Base-by-base conservation (phyloP, 2,113 vertebrate genomes). In the Stegastes partitus region DNA sequence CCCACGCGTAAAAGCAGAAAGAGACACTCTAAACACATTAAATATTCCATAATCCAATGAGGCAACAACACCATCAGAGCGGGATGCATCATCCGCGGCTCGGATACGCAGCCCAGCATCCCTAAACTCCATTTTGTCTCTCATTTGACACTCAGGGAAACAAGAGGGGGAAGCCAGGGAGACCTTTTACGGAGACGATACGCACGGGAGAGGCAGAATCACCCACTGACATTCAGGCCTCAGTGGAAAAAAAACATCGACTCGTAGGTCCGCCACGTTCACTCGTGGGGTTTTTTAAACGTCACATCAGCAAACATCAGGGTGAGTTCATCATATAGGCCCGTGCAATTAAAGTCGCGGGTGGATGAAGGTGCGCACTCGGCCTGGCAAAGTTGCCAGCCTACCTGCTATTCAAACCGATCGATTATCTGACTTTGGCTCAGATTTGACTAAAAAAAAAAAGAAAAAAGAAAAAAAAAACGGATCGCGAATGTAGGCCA, bases 51-150 rank as follows among this genome's bases (percentile, higher is more conserved):
- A 80, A 80, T 84, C 76, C 83, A 87, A 49, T 59, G 75, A 91
- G 77, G 81, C 85, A 88, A 54, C 59, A 76, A 82, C 72, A 75
- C 23, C 49, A 74, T 85, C 25, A 81, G 42, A 64, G 64, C 57
- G 59, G 57, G 53, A 74, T 78, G 79, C 84, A 77, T 45, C 58
- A 49, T 68, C 62, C 16, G 56, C 61, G 42, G 23, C 66, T 80
- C 75, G 19, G 54, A 73, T 77, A 65, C 67, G 63, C 77, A 81
- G 80, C 73, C 59, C 64, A 67, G 85, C 83, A 88, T 92, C 87
- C 69, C 68, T 26, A 78, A 85, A 86, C 84, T 88, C 84, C 86
- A 93, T 91, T 91, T 82, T 88, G 82, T 84, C 81, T 90, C 80
- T 69, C 63, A 26, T 78, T 83, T 82, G 75, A 69, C 81, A 74